Evolutionary conservation across 2,888 invertebrate species (phyloP), one percentile per base, ranked within the genome.

Genomic region (Leucophenga maculata): DNA sequence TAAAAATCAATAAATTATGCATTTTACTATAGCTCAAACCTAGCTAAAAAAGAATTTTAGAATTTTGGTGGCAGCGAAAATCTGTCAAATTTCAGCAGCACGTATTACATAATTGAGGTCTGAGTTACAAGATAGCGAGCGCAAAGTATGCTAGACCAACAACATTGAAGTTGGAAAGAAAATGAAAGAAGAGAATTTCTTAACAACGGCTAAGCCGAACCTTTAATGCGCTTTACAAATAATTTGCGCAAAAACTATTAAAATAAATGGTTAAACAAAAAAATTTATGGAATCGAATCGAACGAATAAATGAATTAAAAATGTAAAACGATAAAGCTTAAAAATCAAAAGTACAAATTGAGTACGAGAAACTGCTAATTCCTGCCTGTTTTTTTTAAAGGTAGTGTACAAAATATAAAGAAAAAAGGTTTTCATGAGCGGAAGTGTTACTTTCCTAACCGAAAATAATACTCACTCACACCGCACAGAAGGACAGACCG

Each of bases 21-120:
- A 26, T 57, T 57, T 57, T 57, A 57, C 26, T 22, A 3, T 14
- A 26, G 26, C 26, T 14, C 13, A 52, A 52, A 52, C 9, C 52
- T 8, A 1, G 1, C 46, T 14, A n/a, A 46, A 57, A n/a, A 57
- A 13, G 6, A 57, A 26, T 22, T 6, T 46, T 26, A 6, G 2
- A 14, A 57, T 57, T 57, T 46, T 31, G 57, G 11, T 3, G 4
- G 57, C 8, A 26, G 26, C n/a, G 26, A 57, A 57, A 22, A 11
- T 57, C 31, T 57, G 69, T 55, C 68, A 75, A 71, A 71, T 75
- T 75, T 74, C 71, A 26, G 26, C 26, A 69, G 77, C 76, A 77
- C 73, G 75, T 75, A 73, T 77, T 74, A 71, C 73, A 76, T 74
- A 75, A 74, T 69, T 73, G 75, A n/a, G 39, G 39, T 46, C 39